Conservation (phyloP, 1,140 invertebrate genomes). For the Dendrolimus kikuchii region DNA sequence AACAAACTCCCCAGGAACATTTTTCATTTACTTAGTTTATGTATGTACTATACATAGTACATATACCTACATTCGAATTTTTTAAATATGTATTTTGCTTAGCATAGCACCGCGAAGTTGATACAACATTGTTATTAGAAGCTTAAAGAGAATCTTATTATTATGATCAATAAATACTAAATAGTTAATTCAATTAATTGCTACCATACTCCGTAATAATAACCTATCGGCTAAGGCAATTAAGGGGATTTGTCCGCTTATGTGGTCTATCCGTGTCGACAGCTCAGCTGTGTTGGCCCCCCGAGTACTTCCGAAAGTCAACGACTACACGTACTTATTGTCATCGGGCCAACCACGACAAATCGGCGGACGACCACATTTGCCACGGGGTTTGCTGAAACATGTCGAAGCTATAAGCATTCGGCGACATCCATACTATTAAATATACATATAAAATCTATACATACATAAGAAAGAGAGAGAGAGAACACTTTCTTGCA, state of each 20-base stretch:
- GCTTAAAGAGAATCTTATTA: no score
- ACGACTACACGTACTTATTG: conserved; percentile 18
- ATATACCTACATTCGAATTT: no score
- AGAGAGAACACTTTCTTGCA: no score
- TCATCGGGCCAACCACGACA: conserved; percentile 19
- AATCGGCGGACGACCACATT: conserved; percentile 18
- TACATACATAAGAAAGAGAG: no score
- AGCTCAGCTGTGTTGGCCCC: not conserved
- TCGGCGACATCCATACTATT: not conserved
- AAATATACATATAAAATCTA: no score
- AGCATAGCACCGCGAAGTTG: no score
- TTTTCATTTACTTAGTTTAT: no score
- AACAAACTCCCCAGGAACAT: no score
- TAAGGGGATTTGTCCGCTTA: not conserved
- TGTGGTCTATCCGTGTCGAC: not conserved
- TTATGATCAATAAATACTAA: no score
- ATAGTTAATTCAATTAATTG: not conserved
- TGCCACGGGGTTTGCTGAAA: conserved; percentile 13
- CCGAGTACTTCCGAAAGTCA: not conserved
- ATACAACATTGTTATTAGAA: no score
- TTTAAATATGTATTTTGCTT: no score
- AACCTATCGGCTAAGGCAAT: not conserved
- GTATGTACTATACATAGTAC: no score
- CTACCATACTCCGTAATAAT: not conserved
- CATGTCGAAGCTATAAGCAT: conserved; percentile 11